phyloP scores from a whole-genome alignment of 2,797 vertebrate genomes.

The Thunnus albacares region DNA sequence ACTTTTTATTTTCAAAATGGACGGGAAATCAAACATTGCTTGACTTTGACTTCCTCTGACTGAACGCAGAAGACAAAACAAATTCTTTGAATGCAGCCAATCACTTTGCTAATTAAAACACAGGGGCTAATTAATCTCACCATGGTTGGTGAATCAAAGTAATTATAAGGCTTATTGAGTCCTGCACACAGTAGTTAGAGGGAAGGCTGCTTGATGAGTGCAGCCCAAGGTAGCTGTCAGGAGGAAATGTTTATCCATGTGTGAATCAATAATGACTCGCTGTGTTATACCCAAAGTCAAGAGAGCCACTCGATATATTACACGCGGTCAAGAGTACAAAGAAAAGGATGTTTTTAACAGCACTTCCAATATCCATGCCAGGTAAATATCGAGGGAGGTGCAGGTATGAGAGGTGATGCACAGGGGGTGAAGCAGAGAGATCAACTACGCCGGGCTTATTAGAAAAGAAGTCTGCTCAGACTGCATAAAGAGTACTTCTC shows the following conservation, averaged over 20 bases:
- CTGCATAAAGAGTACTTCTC: conserved; percentile 60
- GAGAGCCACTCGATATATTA: conserved; percentile 74
- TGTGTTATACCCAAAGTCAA: conserved; percentile 79
- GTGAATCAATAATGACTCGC: conserved; percentile 81
- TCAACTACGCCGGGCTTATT: conserved; percentile 72
- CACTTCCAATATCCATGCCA: conserved; percentile 60
- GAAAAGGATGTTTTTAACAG: conserved; percentile 67
- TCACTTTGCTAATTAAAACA: conserved; percentile 77
- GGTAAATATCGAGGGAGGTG: conserved; percentile 63
- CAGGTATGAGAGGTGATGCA: conserved; percentile 53
- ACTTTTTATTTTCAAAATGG: conserved; percentile 17
- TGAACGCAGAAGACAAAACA: conserved; percentile 65
- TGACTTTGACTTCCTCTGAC: conserved; percentile 42
- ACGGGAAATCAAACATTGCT: conserved; percentile 53
- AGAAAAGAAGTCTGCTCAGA: conserved; percentile 67
- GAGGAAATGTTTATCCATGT: conserved; percentile 83
- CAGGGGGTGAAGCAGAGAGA: conserved; percentile 48
- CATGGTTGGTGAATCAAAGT: conserved; percentile 79
- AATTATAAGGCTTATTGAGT: conserved; percentile 83
- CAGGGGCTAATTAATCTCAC: conserved; percentile 74
- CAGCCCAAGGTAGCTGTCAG: conserved; percentile 74
- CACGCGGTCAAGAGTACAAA: conserved; percentile 60
- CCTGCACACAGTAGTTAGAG: conserved; percentile 70
- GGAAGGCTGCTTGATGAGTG: conserved; percentile 75
- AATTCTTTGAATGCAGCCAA: conserved; percentile 75